Conservation (phyloP, 2,888 invertebrate genomes). For the Zeuzera pyrina region DNA sequence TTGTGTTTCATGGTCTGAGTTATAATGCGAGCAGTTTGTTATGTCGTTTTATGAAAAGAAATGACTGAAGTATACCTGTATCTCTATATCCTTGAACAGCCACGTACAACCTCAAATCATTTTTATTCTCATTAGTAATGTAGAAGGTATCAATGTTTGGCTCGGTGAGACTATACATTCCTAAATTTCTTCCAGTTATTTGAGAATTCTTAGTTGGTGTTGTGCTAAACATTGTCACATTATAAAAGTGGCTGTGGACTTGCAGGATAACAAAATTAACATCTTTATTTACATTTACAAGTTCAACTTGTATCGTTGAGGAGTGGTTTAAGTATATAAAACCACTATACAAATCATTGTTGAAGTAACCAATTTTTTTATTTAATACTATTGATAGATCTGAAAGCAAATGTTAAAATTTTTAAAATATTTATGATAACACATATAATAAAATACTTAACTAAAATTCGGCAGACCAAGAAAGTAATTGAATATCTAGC, state of each 20-base stretch:
- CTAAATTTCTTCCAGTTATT: constrained; percentile 75
- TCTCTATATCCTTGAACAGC: constrained; percentile 65
- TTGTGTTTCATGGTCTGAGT: no score
- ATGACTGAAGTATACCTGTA: no score
- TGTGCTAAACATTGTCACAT: constrained; percentile 69
- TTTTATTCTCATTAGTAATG: constrained; percentile 50
- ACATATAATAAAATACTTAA: no score
- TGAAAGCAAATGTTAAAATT: constrained; percentile 29
- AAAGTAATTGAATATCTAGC: no score
- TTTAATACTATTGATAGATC: constrained; percentile 45
- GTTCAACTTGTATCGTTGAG: constrained; percentile 40
- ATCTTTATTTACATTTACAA: constrained; percentile 50
- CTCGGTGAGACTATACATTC: constrained; percentile 51
- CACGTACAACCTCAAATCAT: constrained; percentile 47
- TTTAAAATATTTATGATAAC: no score
- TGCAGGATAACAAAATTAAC: constrained; percentile 75
- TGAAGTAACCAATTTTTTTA: constrained; percentile 25
- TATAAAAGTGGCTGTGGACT: constrained; percentile 74
- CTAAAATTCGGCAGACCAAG: no score
- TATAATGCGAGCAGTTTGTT: no score
- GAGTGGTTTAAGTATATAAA: constrained; percentile 30
- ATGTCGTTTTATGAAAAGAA: no score
- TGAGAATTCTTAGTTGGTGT: constrained; percentile 28
- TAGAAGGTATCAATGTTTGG: constrained; percentile 37
- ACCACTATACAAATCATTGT: constrained; percentile 41